Percentiles rank a stretch among this genome's conserved stretches.
phyloP scores from a whole-genome alignment of 2,113 vertebrate genomes.

The Cephalopholis sonnerati region DNA sequence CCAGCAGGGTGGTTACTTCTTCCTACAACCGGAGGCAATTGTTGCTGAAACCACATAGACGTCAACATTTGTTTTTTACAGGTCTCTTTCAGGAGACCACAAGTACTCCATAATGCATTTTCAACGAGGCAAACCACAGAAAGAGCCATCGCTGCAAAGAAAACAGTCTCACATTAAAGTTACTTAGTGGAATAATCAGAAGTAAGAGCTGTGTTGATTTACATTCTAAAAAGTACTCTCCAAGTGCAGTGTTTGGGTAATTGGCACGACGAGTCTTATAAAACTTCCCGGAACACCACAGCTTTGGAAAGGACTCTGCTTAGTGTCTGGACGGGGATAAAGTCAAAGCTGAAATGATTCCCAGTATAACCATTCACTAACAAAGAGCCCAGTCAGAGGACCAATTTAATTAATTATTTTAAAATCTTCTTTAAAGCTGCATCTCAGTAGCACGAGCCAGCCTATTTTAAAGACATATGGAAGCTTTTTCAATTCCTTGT shows the following conservation, averaged over 20 bases:
- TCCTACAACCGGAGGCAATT: slow-evolving; percentile 14
- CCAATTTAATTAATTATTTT: neutral
- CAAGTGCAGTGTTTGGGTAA: slow-evolving; percentile 13
- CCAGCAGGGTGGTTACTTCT: slow-evolving; percentile 10
- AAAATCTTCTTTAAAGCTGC: neutral
- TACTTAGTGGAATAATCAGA: slow-evolving; percentile 5
- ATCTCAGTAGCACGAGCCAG: neutral
- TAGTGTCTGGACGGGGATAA: neutral
- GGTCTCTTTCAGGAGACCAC: neutral
- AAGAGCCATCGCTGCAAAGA: neutral
- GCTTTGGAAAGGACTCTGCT: slow-evolving; percentile 34
- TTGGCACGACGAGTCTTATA: slow-evolving; percentile 17
- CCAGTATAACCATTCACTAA: slow-evolving; percentile 1
- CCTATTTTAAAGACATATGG: neutral
- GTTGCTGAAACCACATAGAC: slow-evolving; percentile 12
- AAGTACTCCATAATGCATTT: neutral
- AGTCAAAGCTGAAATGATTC: slow-evolving; percentile 7
- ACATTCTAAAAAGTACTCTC: neutral
- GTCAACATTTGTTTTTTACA: slow-evolving; percentile 5
- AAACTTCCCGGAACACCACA: slow-evolving; percentile 52
- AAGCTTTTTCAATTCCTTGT: neutral
- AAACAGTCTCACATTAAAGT: neutral
- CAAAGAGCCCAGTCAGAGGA: slow-evolving; percentile 43
- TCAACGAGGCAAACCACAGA: slow-evolving; percentile 5
- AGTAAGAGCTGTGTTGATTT: neutral